Evolutionary conservation across 2,113 vertebrate species (phyloP), one percentile per base, ranked within the genome.

Genomic region (Heterocephalus glaber): DNA sequence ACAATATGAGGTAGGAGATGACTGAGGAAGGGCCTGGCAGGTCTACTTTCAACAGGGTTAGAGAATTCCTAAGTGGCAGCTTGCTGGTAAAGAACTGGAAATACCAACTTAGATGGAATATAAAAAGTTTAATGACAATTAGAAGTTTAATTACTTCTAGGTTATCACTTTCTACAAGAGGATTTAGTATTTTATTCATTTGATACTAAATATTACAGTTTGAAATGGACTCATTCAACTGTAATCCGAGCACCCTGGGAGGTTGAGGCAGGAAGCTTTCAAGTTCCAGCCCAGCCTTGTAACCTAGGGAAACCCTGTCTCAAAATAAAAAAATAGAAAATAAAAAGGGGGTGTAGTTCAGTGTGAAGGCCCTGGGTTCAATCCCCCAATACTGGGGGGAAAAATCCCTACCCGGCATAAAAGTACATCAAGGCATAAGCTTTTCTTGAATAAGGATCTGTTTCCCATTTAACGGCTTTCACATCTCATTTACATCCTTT

Each of bases 101-200:
- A 79, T 8, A 44, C 1, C 35, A 24, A 79, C 47, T 63, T 20
- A 79, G 61, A 70, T 19, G 28, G 65, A 56, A 93, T 60, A 70
- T 5, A 22, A 54, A 92, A 11, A 19, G 60, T 68, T 86, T 52
- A 80, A 61, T 14, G 56, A 70, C 38, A 30, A 84, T 0, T 70
- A 47, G n/a, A n/a, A n/a, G n/a, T n/a, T n/a, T n/a, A n/a, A n/a
- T 85, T 70, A 80, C 38, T 80, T 94, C 20, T 52, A 60, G 35
- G 47, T 63, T 70, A 72, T 54, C 49, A 65, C 38, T 74, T 44
- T 86, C 76, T 54, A 16, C 2, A 65, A n/a, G 35, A 47, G 19
- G 47, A 84, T 94, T 84, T 68, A 87, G 3, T 41, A 76, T 56
- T 63, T 86, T 91, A 66, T 81, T 95, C 81, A 94, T 80, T 92